A percentile compares a stretch with the other conserved stretches of the same genome.
These are phyloP conservation scores for Chrysochloris asiatica DNA, from an alignment of 2,113 vertebrate genomes.

Conservation along the genomic window DNA sequence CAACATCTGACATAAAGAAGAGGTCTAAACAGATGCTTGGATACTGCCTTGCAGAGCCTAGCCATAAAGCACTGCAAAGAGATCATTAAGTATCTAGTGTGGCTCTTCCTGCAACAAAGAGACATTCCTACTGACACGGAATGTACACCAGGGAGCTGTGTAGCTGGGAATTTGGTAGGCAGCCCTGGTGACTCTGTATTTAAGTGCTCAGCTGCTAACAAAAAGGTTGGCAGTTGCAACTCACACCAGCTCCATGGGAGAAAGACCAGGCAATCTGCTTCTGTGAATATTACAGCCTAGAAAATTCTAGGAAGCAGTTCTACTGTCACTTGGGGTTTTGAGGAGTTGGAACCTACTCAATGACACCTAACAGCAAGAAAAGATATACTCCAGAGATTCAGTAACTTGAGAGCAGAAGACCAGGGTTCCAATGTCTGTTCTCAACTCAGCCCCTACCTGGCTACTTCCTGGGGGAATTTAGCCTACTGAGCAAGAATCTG, in stretches of 20 bases:
- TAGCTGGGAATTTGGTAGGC: not conserved
- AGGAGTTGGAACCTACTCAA: not conserved
- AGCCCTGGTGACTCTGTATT: not conserved
- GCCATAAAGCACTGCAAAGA: not conserved
- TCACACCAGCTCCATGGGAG: not conserved
- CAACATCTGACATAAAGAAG: not conserved
- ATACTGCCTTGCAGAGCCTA: not conserved
- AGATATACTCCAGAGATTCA: not conserved
- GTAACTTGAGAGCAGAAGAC: not conserved
- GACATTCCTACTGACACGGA: not conserved
- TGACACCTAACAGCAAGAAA: not conserved
- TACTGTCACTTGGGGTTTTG: not conserved
- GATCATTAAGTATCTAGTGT: not conserved
- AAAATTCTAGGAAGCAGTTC: not conserved
- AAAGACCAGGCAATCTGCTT: not conserved
- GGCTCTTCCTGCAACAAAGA: not conserved
- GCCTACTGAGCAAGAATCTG: not conserved
- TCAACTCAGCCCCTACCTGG: not conserved
- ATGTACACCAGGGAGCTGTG: accelerated
- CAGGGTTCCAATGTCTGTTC: not conserved
- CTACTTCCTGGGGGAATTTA: not conserved
- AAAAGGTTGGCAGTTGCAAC: not conserved
- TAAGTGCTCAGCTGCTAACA: not conserved
- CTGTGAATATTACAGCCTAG: not conserved
- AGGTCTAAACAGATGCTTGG: accelerated